Percentiles rank a stretch among this genome's conserved stretches.
Evolutionary conservation across 1,140 invertebrate species (phyloP).

Genomic region (Drosophila pectinifera): DNA sequence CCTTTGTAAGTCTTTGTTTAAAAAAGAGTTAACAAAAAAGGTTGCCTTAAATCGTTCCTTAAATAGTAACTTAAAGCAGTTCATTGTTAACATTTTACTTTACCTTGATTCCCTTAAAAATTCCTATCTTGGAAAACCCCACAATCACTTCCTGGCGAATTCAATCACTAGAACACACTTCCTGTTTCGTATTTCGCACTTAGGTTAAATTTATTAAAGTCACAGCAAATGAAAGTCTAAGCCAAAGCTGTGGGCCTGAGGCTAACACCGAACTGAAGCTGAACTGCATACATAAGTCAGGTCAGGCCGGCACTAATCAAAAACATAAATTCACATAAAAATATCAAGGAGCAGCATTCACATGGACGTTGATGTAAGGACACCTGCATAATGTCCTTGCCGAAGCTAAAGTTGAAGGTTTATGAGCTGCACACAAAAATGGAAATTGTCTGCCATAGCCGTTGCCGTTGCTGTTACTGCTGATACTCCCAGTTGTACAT

Average conservation of each 20-base stretch:
- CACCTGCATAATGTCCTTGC: constrained; percentile 73
- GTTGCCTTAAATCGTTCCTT: no score
- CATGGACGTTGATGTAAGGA: constrained; percentile 43
- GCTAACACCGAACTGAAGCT: constrained; percentile 27
- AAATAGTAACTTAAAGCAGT: no score
- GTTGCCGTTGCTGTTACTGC: constrained; percentile 47
- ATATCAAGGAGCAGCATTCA: constrained; percentile 53
- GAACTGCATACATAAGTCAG: constrained; percentile 75
- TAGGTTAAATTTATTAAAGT: constrained; percentile 73
- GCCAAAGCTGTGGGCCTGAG: constrained; percentile 2
- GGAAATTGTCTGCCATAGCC: constrained; percentile 62
- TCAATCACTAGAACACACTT: not conserved
- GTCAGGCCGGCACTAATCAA: constrained; percentile 74
- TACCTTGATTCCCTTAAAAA: no score
- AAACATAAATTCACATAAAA: constrained; percentile 83
- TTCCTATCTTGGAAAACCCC: no score
- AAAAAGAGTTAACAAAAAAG: no score
- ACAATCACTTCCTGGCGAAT: no score
- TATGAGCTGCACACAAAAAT: constrained; percentile 80
- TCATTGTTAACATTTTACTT: no score
- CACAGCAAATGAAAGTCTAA: constrained; percentile 60
- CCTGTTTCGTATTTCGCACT: constrained; percentile 26
- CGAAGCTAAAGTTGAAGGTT: constrained; percentile 75
- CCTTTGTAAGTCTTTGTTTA: no score
- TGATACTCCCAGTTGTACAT: constrained; percentile 36